phyloP scores from a whole-genome alignment of 2,113 vertebrate species.

The Rhinogobius similis region DNA sequence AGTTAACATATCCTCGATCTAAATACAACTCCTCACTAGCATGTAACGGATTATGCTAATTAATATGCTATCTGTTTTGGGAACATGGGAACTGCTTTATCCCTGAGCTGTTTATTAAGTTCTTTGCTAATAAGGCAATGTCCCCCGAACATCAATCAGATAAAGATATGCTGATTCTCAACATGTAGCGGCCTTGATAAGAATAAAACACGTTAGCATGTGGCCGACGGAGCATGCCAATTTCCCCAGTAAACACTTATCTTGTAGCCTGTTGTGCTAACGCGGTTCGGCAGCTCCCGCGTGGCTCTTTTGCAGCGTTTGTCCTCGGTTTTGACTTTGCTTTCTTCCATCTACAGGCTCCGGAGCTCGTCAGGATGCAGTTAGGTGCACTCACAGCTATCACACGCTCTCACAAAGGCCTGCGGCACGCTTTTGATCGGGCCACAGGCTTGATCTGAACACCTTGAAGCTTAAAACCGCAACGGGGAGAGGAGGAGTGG shows the following conservation, averaged over 20 bases:
- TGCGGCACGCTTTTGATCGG: constrained; percentile 43
- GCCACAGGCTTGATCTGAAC: constrained; percentile 42
- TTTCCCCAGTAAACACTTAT: constrained; percentile 6
- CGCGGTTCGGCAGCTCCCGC: neutral
- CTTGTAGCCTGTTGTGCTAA: neutral
- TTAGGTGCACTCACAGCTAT: constrained; percentile 42
- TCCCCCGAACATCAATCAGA: constrained; percentile 30
- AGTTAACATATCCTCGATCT: constrained; percentile 29
- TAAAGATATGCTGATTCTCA: constrained; percentile 40
- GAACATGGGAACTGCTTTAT: constrained; percentile 50
- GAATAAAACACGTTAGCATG: constrained; percentile 8
- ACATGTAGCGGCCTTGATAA: constrained; percentile 26
- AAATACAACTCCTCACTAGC: constrained; percentile 34
- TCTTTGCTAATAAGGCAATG: constrained; percentile 23
- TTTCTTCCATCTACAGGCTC: constrained; percentile 22
- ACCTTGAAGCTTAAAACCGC: constrained; percentile 14
- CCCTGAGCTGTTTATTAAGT: constrained; percentile 48
- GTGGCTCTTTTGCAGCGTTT: constrained; percentile 20
- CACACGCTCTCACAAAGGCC: constrained; percentile 43
- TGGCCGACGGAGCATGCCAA: neutral
- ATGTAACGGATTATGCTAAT: constrained; percentile 60
- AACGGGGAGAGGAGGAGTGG: constrained; percentile 4
- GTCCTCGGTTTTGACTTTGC: constrained; percentile 43
- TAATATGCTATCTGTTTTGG: constrained; percentile 45
- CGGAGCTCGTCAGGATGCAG: constrained; percentile 9